A percentile compares a stretch with the other conserved stretches of the same genome.
Evolutionary conservation across 1,140 invertebrate species (phyloP).

Genomic region (Eubasilissa regina): DNA sequence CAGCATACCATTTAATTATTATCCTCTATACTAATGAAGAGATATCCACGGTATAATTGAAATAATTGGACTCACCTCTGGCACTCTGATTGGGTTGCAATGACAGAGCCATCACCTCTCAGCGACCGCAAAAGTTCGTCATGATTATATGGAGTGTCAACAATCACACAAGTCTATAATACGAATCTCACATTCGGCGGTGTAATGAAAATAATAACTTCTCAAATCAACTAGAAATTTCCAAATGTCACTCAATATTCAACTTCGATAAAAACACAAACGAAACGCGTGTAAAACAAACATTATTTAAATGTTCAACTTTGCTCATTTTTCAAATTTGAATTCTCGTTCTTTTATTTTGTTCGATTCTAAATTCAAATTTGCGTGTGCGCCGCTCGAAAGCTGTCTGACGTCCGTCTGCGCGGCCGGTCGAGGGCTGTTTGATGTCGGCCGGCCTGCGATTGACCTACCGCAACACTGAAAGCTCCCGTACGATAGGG

Average conservation of each 20-base stretch:
- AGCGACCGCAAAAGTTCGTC: slow-evolving; percentile 26
- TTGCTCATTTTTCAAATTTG: slow-evolving; percentile 6
- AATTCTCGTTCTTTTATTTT: background rate
- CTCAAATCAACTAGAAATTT: slow-evolving; percentile 4
- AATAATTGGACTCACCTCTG: slow-evolving; percentile 65
- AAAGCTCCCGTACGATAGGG: slow-evolving; percentile 62
- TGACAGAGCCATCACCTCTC: slow-evolving; percentile 69
- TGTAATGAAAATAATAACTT: slow-evolving; percentile 1
- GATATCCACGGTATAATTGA: background rate
- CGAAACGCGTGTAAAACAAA: background rate
- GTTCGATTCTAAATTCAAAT: slow-evolving; percentile 28
- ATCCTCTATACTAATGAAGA: no score
- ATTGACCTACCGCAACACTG: slow-evolving; percentile 73
- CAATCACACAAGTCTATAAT: slow-evolving; percentile 18
- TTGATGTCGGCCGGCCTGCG: slow-evolving; percentile 63
- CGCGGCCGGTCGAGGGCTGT: slow-evolving; percentile 51
- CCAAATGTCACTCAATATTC: slow-evolving; percentile 11
- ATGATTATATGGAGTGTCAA: slow-evolving; percentile 18
- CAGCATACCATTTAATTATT: no score
- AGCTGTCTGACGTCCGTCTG: slow-evolving; percentile 46
- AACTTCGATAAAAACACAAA: slow-evolving; percentile 22
- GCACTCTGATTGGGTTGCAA: slow-evolving; percentile 70
- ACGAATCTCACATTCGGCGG: slow-evolving; percentile 1
- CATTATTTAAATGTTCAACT: slow-evolving; percentile 13
- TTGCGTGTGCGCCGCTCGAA: slow-evolving; percentile 15